Base-by-base conservation (phyloP, 2,888 invertebrate species). In the Andricus curvator region DNA sequence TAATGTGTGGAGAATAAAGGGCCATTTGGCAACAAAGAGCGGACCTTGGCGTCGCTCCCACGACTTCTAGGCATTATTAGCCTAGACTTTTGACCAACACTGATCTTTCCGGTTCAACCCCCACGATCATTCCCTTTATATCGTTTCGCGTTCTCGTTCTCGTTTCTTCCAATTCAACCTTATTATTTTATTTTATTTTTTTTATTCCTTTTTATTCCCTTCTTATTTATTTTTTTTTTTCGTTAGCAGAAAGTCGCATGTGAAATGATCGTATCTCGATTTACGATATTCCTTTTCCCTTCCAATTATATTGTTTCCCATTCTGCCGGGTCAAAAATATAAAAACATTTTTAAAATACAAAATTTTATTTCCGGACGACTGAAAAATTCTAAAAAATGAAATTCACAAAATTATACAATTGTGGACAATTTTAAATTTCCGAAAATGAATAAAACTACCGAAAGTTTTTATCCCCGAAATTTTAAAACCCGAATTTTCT, bases 261-360 rank as follows among this genome's bases (percentile, higher is more conserved):
- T 85, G 86, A 87, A 85, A 82, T 85, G 86, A 88, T 88, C 81
- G 68, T 86, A 87, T 88, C 87, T 81, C 78, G 9, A 82, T 83
- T 82, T 68, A 78, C 78, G 70, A 83, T 82, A 83, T 83, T 82
- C 83, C 79, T 79, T 82, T 84, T 81, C 70, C 70, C 60, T 79
- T 81, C 77, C 81, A 78, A 78, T 51, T 79, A 65, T 78, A 74
- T 17, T 48, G 4, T 17, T 17, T 48, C 79, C 51, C 80, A 78
- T 44, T 44, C 13, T 15, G 3, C 13, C 13, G 15, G 44, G 44
- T 15, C 1, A 11, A 44, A 37, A 37, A 37, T 37, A 37, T 37
- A 37, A 37, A 37, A 37, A 37, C 6, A 37, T 37, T 37, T 37
- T 6, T 37, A 6, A 6, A 37, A 8, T 37, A 25, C 6, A 1